Evolutionary conservation across 92 coral and sea anemone genomes (phyloP), one percentile per base, ranked within the genome.

Genomic region (Montipora capitata): DNA sequence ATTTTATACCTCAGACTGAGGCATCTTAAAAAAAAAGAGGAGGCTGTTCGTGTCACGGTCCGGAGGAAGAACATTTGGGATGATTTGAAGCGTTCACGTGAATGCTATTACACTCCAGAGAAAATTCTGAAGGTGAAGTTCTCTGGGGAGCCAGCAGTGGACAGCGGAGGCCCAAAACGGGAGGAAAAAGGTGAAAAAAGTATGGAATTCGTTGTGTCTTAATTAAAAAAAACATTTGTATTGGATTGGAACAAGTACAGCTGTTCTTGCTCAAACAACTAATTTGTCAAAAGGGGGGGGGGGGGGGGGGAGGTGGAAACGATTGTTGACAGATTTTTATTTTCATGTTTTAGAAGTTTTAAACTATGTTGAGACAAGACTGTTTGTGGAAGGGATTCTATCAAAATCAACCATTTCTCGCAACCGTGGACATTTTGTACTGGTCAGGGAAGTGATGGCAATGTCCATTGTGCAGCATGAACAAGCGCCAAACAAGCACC

Each of bases 111-210:
- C 48, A 66, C 59, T 44, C 80, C 88, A 4, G 80, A 83, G 2
- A 15, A 79, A 41, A 18, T 42, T 41, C 42, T 83, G 13, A 83
- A 83, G 57, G 52, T 71, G 11, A 72, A 80, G 5, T 62, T 80
- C 70, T 40, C 88, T 51, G 88, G 80, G 15, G 85, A 80, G 64
- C 85, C 85, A 80, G 76, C 85, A 7, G 51, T 45, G 51, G 51
- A 45, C 51, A 7, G 51, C 7, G 51, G 51, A 45, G 51, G 51
- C 5, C 51, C 51, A 45, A 45, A 45, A 45, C 51, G 51, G 51
- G 51, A 4, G 8, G 4, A 45, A 45, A 45, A 45, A 45, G 51
- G 51, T 45, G 51, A 4, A 4, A 45, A 45, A 45, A 45, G 51
- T 45, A 45, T 45, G 51, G 51, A 45, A 45, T 45, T 45, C 5